Evolutionary conservation across 2,113 vertebrate species (phyloP).

Genomic region (Aythya baeri): DNA sequence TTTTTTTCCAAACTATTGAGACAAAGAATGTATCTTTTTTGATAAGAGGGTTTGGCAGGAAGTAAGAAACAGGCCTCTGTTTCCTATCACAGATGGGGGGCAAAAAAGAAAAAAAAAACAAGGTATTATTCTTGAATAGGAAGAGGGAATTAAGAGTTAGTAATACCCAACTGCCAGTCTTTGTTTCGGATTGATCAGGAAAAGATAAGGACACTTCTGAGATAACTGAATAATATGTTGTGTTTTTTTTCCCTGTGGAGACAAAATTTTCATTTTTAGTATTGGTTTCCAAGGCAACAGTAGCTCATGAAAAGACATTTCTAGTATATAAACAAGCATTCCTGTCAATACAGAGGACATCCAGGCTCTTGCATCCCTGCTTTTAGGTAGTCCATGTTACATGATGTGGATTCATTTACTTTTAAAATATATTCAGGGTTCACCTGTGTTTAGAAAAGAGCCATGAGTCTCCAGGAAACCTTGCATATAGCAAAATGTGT

Average conservation of each 20-base stretch:
- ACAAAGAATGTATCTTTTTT: background rate
- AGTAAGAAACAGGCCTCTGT: background rate
- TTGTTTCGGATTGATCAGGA: background rate
- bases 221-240: background rate
- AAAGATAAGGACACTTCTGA: background rate
- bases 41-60: background rate
- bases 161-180: background rate
- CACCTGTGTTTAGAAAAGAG: background rate
- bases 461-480: background rate
- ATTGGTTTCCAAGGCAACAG: constrained; percentile 28
- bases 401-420: background rate
- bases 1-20: background rate
- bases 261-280: constrained; percentile 11
- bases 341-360: background rate
- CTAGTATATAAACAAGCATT: background rate
- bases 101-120: background rate
- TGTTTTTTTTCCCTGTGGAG: background rate
- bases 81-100: background rate
- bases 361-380: background rate
- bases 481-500: background rate
- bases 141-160: background rate
- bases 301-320: background rate
- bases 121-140: background rate
- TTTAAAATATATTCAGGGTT: background rate
- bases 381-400: background rate